These are phyloP conservation scores for Drosophila ironensis DNA, from an alignment of 1,140 invertebrate species.

Conservation along the genomic window DNA sequence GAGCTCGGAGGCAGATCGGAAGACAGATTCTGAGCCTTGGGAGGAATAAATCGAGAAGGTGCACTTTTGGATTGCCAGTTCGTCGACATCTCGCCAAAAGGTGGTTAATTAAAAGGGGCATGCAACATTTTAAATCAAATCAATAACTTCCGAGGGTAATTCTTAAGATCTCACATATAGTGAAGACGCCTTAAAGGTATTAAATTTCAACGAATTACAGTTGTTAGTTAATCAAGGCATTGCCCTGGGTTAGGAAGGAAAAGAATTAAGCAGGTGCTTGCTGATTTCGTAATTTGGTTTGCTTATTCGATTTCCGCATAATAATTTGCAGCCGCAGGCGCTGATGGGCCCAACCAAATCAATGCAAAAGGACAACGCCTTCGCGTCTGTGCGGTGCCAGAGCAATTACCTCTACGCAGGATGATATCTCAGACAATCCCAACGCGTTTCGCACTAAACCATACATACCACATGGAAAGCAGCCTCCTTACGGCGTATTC, in stretches of 20 bases:
- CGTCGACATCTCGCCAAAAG: background rate
- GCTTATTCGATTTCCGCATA: conserved; percentile 73
- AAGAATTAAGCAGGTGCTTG: background rate
- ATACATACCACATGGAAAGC: background rate
- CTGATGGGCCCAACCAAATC: conserved; percentile 57
- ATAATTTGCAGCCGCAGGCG: conserved; percentile 60
- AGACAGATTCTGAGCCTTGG: no score
- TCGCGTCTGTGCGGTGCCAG: conserved; percentile 60
- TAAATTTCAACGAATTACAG: background rate
- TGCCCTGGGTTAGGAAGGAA: no score
- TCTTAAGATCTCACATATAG: no score
- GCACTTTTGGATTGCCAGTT: background rate
- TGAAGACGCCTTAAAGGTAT: no score
- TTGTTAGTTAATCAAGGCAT: no score
- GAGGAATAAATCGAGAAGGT: conserved; percentile 7
- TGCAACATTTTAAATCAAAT: background rate
- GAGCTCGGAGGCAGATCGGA: no score
- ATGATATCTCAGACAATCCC: conserved; percentile 13
- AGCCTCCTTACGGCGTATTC: background rate
- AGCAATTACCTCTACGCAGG: conserved; percentile 61
- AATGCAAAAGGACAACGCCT: conserved; percentile 11
- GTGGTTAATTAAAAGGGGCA: conserved; percentile 6
- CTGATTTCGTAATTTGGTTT: conserved; percentile 48
- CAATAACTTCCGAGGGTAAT: no score
- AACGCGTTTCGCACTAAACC: background rate